Percentiles rank a stretch among this genome's conserved stretches.
Evolutionary conservation across 2,797 vertebrate genomes (phyloP).

Genomic region (Tokudaia tokunoshimensis): DNA sequence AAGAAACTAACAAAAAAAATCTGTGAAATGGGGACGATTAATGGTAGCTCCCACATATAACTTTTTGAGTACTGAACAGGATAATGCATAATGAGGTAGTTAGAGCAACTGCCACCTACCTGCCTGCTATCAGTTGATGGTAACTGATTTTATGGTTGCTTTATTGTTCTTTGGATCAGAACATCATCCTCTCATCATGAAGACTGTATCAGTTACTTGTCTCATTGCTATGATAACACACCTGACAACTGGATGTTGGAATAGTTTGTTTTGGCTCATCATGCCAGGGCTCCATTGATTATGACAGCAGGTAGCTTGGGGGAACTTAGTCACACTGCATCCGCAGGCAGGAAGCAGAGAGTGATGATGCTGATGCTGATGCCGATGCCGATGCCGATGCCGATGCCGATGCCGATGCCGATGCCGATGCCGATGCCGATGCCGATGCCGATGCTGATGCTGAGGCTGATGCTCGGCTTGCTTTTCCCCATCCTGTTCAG

Average conservation of each 20-base stretch:
- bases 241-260: not conserved
- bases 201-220: not conserved
- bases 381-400: too few species aligned
- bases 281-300: not conserved
- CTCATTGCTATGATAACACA: not conserved
- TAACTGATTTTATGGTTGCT: not conserved
- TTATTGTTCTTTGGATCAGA: not conserved
- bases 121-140: not conserved
- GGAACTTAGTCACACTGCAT: too few species aligned
- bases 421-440: too few species aligned
- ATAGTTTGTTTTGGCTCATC: not conserved
- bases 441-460: too few species aligned
- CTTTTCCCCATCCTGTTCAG: not conserved
- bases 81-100: not conserved
- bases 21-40: not conserved
- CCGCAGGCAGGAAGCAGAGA: not conserved
- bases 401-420: too few species aligned
- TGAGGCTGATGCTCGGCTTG: too few species aligned
- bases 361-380: not conserved
- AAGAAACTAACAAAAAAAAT: not conserved
- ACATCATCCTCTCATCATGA: not conserved
- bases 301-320: not conserved
- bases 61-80: not conserved
- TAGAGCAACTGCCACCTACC: not conserved
- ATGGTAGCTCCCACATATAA: not conserved